These are phyloP conservation scores for Gymnosoma rotundatum DNA, from an alignment of 2,888 invertebrate species.

Conservation along the genomic window DNA sequence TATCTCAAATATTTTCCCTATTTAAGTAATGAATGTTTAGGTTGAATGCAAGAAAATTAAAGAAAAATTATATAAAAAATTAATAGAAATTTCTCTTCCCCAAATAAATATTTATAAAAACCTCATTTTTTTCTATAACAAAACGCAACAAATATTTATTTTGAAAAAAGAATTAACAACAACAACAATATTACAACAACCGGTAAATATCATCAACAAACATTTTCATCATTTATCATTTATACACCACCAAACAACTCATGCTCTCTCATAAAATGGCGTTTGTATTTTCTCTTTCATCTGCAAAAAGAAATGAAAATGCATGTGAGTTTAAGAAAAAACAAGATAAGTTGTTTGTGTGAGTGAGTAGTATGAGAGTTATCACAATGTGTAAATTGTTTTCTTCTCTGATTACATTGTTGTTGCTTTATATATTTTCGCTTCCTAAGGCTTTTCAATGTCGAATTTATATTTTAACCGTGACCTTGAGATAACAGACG, in stretches of 20 bases:
- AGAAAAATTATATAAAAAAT: background rate
- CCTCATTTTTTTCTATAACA: background rate
- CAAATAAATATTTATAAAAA: background rate
- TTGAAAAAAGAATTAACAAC: background rate
- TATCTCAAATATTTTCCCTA: too few relatives aligned
- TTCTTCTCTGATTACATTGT: slow-evolving; percentile 13
- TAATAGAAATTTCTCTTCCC: background rate
- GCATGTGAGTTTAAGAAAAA: slow-evolving; percentile 4
- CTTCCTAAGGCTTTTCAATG: slow-evolving; percentile 71
- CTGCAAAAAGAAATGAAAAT: background rate
- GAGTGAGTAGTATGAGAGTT: slow-evolving; percentile 17
- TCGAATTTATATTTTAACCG: slow-evolving; percentile 76
- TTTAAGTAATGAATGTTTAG: too few relatives aligned
- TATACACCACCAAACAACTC: background rate
- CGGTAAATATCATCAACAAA: slow-evolving; percentile 50
- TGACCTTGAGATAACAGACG: slow-evolving; percentile 79
- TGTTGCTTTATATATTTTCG: slow-evolving; percentile 24
- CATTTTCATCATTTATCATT: slow-evolving; percentile 22
- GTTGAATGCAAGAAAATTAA: too few relatives aligned
- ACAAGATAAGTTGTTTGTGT: background rate
- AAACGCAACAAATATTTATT: slow-evolving; percentile 4
- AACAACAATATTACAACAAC: slow-evolving; percentile 9
- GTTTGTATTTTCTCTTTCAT: background rate
- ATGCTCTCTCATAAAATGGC: slow-evolving; percentile 3
- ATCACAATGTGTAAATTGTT: slow-evolving; percentile 25